Evolutionary conservation across 2,888 invertebrate genomes (phyloP), one percentile per base, ranked within the genome.

Genomic region (Blomia tropicalis): DNA sequence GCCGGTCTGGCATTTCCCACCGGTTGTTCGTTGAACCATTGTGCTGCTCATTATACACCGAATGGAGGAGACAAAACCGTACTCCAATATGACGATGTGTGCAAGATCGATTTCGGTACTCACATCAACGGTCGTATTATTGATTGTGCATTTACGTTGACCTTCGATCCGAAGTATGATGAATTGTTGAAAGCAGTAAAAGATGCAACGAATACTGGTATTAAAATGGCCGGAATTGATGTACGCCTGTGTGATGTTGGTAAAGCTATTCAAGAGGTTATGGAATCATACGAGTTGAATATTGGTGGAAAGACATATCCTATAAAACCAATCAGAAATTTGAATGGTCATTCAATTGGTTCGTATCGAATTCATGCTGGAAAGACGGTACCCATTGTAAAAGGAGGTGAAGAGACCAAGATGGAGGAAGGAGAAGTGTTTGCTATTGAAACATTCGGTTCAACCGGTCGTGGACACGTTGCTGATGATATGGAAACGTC

Each of bases 351-450:
- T 75, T 95, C 95, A n/a, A 95, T 98, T 71, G 88, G 90, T 66
- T 93, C 91, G n/a, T 98, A 99, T 75, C 83, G 91, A 62, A 79
- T 80, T 64, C 80, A 81, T 70, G 91, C 95, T 59, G 98, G 98
- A 1, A 98, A 98, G 77, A 96, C 98, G 0, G 98, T 98, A 58
- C 98, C 98, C 0, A 98, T 99, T 70, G 98, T 99, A 0, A 95
- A 93, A 74, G 96, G 98, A 1, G 96, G 96, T 0, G 96, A 98
- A 74, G 87, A 88, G 0, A 91, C 88, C 0, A 83, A 87, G 65
- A 99, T 98, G 98, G 98, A 98, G 76, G 96, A 96, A 74, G 90
- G 92, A 72, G 96, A 96, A 76, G 91, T 95, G 75, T 98, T 95
- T 77, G 96, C 96, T 0, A 98, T 98, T 69, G 98, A 98, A 77